Evolutionary conservation across 2,113 vertebrate species (phyloP).

Genomic region (Phainopepla nitens): DNA sequence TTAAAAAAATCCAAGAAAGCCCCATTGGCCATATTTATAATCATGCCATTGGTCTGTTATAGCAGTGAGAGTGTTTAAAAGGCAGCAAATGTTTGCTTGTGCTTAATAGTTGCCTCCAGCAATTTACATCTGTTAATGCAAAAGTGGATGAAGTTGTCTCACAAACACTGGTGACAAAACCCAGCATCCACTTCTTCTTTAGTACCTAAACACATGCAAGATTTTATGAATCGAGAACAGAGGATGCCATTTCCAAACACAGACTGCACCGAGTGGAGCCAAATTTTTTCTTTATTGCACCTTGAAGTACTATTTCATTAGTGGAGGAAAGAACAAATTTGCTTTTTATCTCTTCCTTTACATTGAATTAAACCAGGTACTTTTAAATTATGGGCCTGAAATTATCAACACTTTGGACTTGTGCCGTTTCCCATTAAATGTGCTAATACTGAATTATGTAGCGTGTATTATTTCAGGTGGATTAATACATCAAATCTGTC

Average conservation of each 20-base stretch:
- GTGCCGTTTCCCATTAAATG: constrained; percentile 58
- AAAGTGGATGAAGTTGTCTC: not conserved
- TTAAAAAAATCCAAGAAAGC: not conserved
- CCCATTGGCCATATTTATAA: not conserved
- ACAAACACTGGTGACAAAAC: not conserved
- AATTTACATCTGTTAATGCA: constrained; percentile 15
- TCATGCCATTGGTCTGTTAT: not conserved
- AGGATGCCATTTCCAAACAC: not conserved
- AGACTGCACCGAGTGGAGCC: not conserved
- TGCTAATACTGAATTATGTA: constrained; percentile 64
- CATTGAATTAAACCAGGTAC: constrained; percentile 54
- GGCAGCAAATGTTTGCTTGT: not conserved
- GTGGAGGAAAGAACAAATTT: constrained; percentile 54
- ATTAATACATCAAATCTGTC: constrained; percentile 66
- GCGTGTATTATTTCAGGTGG: constrained; percentile 35
- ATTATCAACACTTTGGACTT: constrained; percentile 57
- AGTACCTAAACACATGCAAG: not conserved
- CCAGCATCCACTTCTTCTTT: not conserved
- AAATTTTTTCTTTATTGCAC: constrained; percentile 32
- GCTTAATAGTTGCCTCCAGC: not conserved
- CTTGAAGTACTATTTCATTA: constrained; percentile 43
- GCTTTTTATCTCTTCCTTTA: constrained; percentile 60
- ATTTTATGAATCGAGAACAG: not conserved
- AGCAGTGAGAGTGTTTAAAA: not conserved
- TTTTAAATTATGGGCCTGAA: constrained; percentile 66